Conservation (phyloP, 2,113 vertebrate species). For the Xenopus borealis region DNA sequence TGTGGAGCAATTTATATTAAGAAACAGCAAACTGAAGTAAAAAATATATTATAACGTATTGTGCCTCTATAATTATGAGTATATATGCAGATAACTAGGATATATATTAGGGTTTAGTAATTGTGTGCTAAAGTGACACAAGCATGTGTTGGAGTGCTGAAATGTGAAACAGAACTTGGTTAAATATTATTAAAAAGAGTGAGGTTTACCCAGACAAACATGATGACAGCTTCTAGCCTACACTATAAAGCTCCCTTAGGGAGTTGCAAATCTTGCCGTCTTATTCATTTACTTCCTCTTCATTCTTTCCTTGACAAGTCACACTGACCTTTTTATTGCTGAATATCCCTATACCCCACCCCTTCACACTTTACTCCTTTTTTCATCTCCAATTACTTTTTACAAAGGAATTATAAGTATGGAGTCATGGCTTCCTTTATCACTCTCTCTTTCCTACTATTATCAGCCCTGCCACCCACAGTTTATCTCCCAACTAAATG, state of each 20-base stretch:
- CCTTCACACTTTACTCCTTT: too few relatives aligned
- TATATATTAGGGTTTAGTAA: background rate
- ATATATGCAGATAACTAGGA: background rate
- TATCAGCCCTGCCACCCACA: too few relatives aligned
- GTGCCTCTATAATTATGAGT: too few relatives aligned
- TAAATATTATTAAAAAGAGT: slow-evolving; percentile 18
- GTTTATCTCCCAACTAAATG: too few relatives aligned
- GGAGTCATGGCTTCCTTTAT: too few relatives aligned
- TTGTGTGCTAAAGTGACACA: background rate
- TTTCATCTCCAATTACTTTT: too few relatives aligned
- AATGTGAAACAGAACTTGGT: slow-evolving; percentile 1
- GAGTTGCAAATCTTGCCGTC: slow-evolving; percentile 3
- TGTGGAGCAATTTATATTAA: too few relatives aligned
- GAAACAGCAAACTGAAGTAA: too few relatives aligned
- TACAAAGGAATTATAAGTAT: too few relatives aligned
- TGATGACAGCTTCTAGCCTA: slow-evolving; percentile 5
- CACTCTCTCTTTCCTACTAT: too few relatives aligned
- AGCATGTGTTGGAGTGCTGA: background rate
- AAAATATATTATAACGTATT: too few relatives aligned
- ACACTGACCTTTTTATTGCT: slow-evolving; percentile 3
- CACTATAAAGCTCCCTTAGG: slow-evolving; percentile 12
- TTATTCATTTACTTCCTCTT: slow-evolving; percentile 29
- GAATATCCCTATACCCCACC: too few relatives aligned
- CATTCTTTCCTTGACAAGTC: slow-evolving; percentile 29
- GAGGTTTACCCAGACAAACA: slow-evolving; percentile 22